Conservation (phyloP, 1,140 invertebrate genomes). For the Anastrepha obliqua region DNA sequence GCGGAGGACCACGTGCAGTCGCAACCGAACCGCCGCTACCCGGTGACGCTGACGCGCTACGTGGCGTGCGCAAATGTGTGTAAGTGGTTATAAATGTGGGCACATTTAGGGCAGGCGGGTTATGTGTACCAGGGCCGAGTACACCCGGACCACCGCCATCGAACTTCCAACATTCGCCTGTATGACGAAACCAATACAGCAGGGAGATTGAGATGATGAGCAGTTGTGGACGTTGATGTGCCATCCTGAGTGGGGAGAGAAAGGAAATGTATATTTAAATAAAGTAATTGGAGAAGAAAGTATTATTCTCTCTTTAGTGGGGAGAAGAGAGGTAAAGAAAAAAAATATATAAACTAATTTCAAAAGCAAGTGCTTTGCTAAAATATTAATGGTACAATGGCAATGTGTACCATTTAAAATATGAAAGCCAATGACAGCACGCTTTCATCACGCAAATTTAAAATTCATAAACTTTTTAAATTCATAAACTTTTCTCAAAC, state of each 20-base stretch:
- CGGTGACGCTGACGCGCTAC: slow-evolving; percentile 38
- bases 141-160: slow-evolving; percentile 60
- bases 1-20: slow-evolving; percentile 63
- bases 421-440: not conserved
- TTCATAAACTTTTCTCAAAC: not conserved
- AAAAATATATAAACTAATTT: too few relatives aligned
- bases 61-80: slow-evolving; percentile 27
- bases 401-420: too few relatives aligned
- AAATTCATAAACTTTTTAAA: not conserved
- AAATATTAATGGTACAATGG: not conserved
- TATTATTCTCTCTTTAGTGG: too few relatives aligned
- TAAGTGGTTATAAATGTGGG: slow-evolving; percentile 19
- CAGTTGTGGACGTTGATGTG: slow-evolving; percentile 58
- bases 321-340: too few relatives aligned
- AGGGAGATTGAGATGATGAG: slow-evolving; percentile 68
- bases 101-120: slow-evolving; percentile 19
- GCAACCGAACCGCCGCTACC: slow-evolving; percentile 55
- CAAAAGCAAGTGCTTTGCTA: too few relatives aligned
- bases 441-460: not conserved
- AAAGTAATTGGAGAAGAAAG: too few relatives aligned
- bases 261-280: not conserved
- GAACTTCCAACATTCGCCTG: slow-evolving; percentile 72
- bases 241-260: slow-evolving; percentile 64
- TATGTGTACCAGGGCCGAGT: slow-evolving; percentile 40
- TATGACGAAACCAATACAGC: slow-evolving; percentile 64